Evolutionary conservation across 92 coral and sea anemone species (phyloP), one percentile per base, ranked within the genome.

Genomic region (Meandrina meandrites): DNA sequence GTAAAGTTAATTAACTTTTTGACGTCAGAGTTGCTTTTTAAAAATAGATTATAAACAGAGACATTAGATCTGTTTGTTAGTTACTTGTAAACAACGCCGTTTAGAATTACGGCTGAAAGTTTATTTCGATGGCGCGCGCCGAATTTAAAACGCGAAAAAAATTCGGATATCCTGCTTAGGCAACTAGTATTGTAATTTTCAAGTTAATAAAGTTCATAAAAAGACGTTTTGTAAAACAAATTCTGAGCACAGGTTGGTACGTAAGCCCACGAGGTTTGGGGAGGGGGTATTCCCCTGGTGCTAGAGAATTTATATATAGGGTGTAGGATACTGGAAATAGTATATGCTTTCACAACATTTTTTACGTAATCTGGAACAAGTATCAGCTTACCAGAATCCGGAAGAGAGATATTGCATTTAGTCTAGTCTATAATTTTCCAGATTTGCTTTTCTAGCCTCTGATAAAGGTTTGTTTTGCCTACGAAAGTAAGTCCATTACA

Each of bases 1-100:
- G 68, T 14, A 48, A 13, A 48, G 9, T 9, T 48, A 48, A 12
- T 48, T 48, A 48, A 48, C 53, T 48, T 10, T 16, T 17, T 67
- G 70, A 66, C 85, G 85, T 81, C 85, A 81, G 21, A 45, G 12
- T 13, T 51, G 35, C 78, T 15, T 40, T 51, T 64, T 27, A 70
- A 82, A 80, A 48, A 66, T 27, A 66, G 71, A 66, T 28, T 12
- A 11, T 14, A 66, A 12, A 17, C 64, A 6, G 68, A 6, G 28
- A 8, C 30, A 60, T 1, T 24, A 0, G 30, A 24, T 66, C 71
- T 66, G 71, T 66, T 66, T 66, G 17, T 66, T 66, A 27, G 71
- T 66, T 27, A 66, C 71, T 28, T 66, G 71, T 66, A 66, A 66
- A 66, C 34, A 66, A 12, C 9, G 71, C 17, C 9, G 34, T 66